Base-by-base conservation (phyloP, 2,113 vertebrate genomes). In the Capra hircus region DNA sequence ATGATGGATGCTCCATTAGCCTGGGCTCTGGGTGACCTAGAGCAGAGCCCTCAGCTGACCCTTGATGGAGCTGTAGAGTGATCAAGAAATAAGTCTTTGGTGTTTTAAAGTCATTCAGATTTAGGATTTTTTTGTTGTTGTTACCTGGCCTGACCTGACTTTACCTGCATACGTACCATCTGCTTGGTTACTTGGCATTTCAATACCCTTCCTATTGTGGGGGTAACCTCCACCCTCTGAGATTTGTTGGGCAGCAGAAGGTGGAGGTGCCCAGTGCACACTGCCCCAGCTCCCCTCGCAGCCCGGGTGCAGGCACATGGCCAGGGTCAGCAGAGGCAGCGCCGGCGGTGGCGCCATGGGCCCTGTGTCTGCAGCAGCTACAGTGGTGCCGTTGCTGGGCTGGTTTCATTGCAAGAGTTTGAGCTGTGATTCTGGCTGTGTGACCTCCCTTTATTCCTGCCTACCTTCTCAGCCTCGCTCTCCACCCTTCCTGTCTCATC, bases 321-420 rank as follows among this genome's bases (percentile, higher is more conserved):
- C 90, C 43, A 28, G 11, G 36, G 40, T 25, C 77, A 23, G 67
- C 2, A 3, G 86, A 57, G 53, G 62, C 0, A 3, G 23, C 4
- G 3, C 12, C 59, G 33, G 82, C 16, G 2, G 28, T 3, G 11
- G 25, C 1, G 14, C 19, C 43, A 13, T 3, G 1, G 50, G 19
- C 12, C 14, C 17, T 43, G 40, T 3, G 6, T 50, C 23, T 14
- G 12, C 30, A 67, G 89, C 45, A 30, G 40, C 78, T 53, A 33
- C 9, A 3, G n/a, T 10, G 4, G 30, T 2, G 83, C 33, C 1
- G 0, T 43, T 15, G 14, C 45, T 10, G 64, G 53, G 67, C 43
- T 80, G 52, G 52, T 5, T 67, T 71, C 7, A 0, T 10, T 30
- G 27, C 43, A 33, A 30, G 87, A 77, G 48, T 59, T 33, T 83